Base-by-base conservation (phyloP, 1,140 invertebrate genomes). In the Eueides isabella region DNA sequence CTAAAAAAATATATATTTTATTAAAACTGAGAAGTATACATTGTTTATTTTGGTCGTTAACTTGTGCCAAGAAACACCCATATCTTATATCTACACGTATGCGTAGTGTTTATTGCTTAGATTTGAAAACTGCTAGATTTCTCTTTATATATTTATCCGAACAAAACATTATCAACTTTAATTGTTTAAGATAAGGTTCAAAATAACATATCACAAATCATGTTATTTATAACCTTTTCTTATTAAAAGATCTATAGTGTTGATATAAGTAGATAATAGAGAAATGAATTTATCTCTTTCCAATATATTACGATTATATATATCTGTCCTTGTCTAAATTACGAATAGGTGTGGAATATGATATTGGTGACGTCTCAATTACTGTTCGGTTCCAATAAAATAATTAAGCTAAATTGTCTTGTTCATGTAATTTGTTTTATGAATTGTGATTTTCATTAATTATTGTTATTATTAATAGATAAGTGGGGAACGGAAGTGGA, bases 111-210 rank as follows among this genome's bases (percentile, higher is more conserved):
- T 89, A 87, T 88, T 85, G 82, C 83, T 84, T 76, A 83, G 79
- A 76, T 81, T 77, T 78, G 80, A 85, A 88, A 85, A 84, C 77
- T 77, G 74, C 80, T 87, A 85, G 87, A 86, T 90, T 90, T 89
- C 88, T 88, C 88, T 85, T 77, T 23, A 55, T 7, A 55, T 26
- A 80, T 78, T 55, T 61, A 23, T 19, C 14, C 19, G n/a, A n/a
- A 26, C 67, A 77, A 67, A 38, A 28, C 5, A 81, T 78, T 75
- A 64, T 64, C 11, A 67, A 68, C 61, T 61, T 67, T 76, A 77
- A 35, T 7, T 5, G 0, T 0, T 7, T 16, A 12, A 0, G 0
- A 71, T 71, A 80, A 67, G 64, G 74, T 55, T 41, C 9, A 48
- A 71, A 73, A 71, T 78, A 12, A 16, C 12, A 31, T 30, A 2